A percentile compares a stretch with the other conserved stretches of the same genome.
These are phyloP conservation scores for Volucella inflata DNA, from an alignment of 2,888 invertebrate species.

Conservation along the genomic window DNA sequence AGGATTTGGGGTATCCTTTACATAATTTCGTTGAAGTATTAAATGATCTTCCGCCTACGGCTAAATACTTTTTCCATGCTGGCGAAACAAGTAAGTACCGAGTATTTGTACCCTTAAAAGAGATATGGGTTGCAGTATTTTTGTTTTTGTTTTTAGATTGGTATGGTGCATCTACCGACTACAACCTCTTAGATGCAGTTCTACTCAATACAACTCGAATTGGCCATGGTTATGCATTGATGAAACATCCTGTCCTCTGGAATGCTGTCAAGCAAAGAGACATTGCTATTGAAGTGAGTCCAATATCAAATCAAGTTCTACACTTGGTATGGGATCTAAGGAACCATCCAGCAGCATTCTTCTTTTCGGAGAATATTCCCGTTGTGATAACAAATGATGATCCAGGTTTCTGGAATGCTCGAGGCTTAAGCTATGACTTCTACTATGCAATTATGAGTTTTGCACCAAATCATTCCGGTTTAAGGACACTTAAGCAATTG, in stretches of 20 bases:
- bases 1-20: slow-evolving; percentile 86
- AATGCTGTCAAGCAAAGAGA: slow-evolving; percentile 80
- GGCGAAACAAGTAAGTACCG: slow-evolving; percentile 86
- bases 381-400: slow-evolving; percentile 88
- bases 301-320: slow-evolving; percentile 84
- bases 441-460: slow-evolving; percentile 88
- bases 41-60: slow-evolving; percentile 78
- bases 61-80: slow-evolving; percentile 87
- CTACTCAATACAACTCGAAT: slow-evolving; percentile 82
- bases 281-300: slow-evolving; percentile 82
- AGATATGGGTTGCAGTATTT: not conserved
- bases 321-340: slow-evolving; percentile 86
- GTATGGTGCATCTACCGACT: slow-evolving; percentile 85
- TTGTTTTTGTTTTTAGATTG: slow-evolving; percentile 82
- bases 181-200: slow-evolving; percentile 85
- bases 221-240: slow-evolving; percentile 82
- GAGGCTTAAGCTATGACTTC: slow-evolving; percentile 87
- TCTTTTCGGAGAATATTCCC: slow-evolving; percentile 86
- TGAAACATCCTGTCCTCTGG: slow-evolving; percentile 82
- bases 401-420: slow-evolving; percentile 87
- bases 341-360: slow-evolving; percentile 86
- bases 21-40: slow-evolving; percentile 79
- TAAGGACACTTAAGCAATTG: slow-evolving; percentile 86
- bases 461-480: slow-evolving; percentile 85
- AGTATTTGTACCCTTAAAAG: not conserved